A percentile compares a stretch with the other conserved stretches of the same genome.
Evolutionary conservation across 2,113 vertebrate species (phyloP).

Genomic region (Corynorhinus townsendii): DNA sequence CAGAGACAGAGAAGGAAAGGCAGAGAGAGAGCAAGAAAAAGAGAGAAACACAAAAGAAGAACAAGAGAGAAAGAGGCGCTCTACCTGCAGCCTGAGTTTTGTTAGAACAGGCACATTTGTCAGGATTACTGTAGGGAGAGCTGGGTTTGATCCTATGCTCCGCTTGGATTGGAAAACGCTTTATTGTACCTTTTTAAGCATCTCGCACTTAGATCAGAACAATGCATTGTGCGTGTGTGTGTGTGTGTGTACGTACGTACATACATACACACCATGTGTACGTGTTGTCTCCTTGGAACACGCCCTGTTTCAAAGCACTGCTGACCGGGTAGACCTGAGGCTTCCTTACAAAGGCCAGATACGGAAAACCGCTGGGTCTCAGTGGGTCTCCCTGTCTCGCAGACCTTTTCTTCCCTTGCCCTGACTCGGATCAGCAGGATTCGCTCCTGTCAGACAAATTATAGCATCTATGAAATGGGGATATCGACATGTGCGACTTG

Average conservation of each 20-base stretch:
- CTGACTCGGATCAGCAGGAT: slow-evolving; percentile 71
- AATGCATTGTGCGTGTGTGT: slow-evolving; percentile 60
- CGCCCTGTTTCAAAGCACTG: slow-evolving; percentile 54
- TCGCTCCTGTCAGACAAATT: slow-evolving; percentile 86
- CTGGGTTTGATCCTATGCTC: slow-evolving; percentile 76
- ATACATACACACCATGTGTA: too few species aligned
- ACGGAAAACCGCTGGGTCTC: slow-evolving; percentile 50
- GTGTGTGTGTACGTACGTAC: slow-evolving; percentile 58
- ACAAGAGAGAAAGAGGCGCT: neutral
- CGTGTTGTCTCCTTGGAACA: neutral
- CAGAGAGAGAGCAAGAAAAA: neutral
- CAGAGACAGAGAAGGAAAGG: neutral
- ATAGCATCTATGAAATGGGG: slow-evolving; percentile 82
- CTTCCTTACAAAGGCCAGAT: slow-evolving; percentile 64
- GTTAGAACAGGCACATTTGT: slow-evolving; percentile 77
- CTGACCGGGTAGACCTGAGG: slow-evolving; percentile 15
- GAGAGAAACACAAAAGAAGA: slow-evolving; percentile 45
- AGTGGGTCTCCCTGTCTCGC: slow-evolving; percentile 55
- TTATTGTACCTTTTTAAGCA: slow-evolving; percentile 62
- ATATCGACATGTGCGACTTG: slow-evolving; percentile 85
- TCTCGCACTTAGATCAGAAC: slow-evolving; percentile 69
- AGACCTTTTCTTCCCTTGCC: slow-evolving; percentile 42
- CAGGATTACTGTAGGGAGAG: slow-evolving; percentile 79
- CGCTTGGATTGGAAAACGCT: slow-evolving; percentile 71
- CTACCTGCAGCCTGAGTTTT: slow-evolving; percentile 70